Evolutionary conservation across 2,888 invertebrate species (phyloP), one percentile per base, ranked within the genome.

Genomic region (Spodoptera exigua): DNA sequence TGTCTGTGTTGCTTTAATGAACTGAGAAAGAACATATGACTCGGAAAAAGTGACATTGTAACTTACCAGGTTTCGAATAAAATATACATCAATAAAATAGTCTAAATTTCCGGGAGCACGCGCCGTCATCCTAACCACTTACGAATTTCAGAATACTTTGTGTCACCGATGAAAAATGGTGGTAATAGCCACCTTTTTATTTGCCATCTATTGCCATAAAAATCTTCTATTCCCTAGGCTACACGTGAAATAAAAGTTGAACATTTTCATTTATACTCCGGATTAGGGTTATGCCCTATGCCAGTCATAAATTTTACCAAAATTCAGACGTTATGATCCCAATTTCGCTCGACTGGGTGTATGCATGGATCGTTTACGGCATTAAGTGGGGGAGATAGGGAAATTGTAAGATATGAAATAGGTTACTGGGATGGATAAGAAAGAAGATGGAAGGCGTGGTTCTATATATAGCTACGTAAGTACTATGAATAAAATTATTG

Each of bases 261-360:
- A 43, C 46, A 55, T 53, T 58, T 69, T 52, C 60, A 47, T 68
- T 58, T 48, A 47, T 60, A 44, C 57, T 64, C 37, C 18, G 70
- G 60, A 64, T 67, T 56, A 72, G 40, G 70, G 55, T 41, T 44
- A 63, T 63, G 44, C 44, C 18, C 57, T 63, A 63, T 57, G 49
- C 7, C 57, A 61, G 58, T 61, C 10, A 75, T 75, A 75, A 73
- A 75, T 75, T 67, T 72, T 54, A 18, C 49, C 57, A 32, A 73
- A 75, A 70, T 73, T 62, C 64, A 43, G 60, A 73, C 64, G 59
- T 66, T 72, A 72, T 67, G 75, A 70, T 75, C 75, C 67, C 61
- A 49, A 61, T 73, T 75, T 48, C 37, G 47, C 55, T 49, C 62
- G 61, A 60, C 49, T 55, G 58, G 46, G 43, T 61, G 36, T 62